A percentile compares a stretch with the other conserved stretches of the same genome.
These are phyloP conservation scores for Aphelocoma coerulescens DNA, from an alignment of 2,113 vertebrate species.

Conservation along the genomic window DNA sequence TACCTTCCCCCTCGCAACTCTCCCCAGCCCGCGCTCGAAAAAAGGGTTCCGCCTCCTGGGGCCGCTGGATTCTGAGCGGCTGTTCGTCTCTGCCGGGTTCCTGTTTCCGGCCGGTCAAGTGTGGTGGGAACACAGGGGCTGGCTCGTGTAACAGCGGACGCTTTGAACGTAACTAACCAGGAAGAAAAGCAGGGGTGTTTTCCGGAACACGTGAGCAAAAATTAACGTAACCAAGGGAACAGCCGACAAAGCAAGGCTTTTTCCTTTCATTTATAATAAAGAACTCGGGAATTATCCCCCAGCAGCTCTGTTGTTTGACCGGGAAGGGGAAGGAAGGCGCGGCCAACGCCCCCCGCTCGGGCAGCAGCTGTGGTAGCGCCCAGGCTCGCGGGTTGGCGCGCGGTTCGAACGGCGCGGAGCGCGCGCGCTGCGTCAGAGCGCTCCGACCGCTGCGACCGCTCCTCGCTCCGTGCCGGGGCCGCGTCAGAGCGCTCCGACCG, in stretches of 20 bases:
- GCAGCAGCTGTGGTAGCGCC: background rate
- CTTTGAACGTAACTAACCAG: background rate
- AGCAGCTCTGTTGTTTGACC: accelerated
- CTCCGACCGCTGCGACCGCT: background rate
- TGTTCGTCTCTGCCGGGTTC: too few relatives aligned
- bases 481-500: too few relatives aligned
- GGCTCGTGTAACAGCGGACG: accelerated
- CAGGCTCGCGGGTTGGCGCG: background rate
- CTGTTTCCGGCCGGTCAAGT: background rate
- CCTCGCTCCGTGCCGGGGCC: background rate
- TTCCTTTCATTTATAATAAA: accelerated
- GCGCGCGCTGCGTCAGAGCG: background rate
- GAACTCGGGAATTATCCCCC: accelerated
- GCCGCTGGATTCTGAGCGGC: accelerated
- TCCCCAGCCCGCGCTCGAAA: accelerated
- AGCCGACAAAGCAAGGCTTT: accelerated
- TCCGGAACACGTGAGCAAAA: accelerated
- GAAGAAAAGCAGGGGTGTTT: background rate
- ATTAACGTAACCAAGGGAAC: too few relatives aligned
- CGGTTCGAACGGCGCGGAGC: background rate
- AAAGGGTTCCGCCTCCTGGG: background rate
- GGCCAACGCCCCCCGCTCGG: accelerated
- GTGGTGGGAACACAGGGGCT: accelerated
- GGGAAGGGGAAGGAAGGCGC: accelerated
- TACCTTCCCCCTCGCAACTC: background rate